Evolutionary conservation across 1,140 invertebrate genomes (phyloP).

Genomic region (Lucilia cuprina): DNA sequence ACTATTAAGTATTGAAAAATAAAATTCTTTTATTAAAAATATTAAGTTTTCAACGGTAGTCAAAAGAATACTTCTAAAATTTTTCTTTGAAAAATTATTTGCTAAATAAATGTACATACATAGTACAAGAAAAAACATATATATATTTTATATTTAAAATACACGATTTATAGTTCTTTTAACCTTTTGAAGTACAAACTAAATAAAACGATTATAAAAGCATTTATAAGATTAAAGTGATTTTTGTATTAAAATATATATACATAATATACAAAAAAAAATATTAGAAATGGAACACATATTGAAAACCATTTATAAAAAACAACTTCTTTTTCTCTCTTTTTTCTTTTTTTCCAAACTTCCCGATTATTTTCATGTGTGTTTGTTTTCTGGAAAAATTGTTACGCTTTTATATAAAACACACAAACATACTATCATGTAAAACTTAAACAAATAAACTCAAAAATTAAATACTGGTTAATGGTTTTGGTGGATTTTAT

Average conservation of each 20-base stretch:
- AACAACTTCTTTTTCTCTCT: conserved; percentile 20
- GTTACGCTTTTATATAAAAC: not conserved
- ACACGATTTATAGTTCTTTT: no score
- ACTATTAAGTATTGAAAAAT: no score
- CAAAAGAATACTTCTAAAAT: no score
- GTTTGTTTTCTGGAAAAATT: conserved; percentile 18
- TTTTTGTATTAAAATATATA: not conserved
- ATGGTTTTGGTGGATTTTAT: conserved; percentile 29
- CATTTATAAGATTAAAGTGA: not conserved
- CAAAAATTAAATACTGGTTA: conserved; percentile 23
- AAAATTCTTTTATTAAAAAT: no score
- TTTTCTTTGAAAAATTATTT: no score
- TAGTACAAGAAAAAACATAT: no score
- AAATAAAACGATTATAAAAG: not conserved
- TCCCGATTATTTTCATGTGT: conserved; percentile 25
- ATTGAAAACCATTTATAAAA: not conserved
- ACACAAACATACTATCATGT: conserved; percentile 13
- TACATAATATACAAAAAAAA: no score
- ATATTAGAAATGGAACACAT: not conserved
- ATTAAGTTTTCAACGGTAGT: no score
- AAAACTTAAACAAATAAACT: conserved; percentile 13
- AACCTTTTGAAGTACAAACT: no score
- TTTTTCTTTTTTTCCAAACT: conserved; percentile 21
- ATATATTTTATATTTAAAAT: no score
- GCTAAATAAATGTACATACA: no score